phyloP scores from a whole-genome alignment of 2,113 vertebrate genomes.

The Paralichthys olivaceus region DNA sequence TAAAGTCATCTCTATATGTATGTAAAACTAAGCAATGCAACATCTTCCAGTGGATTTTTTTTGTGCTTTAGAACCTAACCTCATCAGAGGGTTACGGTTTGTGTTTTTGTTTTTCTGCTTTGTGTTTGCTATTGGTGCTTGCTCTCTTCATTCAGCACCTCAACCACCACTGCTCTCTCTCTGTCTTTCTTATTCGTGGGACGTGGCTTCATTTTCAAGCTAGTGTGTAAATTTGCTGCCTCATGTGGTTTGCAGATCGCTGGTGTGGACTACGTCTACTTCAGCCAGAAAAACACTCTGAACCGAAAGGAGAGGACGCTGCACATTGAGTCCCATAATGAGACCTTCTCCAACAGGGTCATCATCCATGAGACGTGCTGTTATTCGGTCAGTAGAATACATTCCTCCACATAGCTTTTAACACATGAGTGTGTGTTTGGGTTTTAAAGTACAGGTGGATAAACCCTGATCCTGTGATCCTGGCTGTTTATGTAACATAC shows the following conservation, averaged over 20 bases:
- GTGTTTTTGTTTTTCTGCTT: too few species aligned
- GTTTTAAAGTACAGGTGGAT: not conserved
- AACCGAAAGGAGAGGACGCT: conserved; percentile 92
- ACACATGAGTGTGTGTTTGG: not conserved
- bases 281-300: conserved; percentile 94
- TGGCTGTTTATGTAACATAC: not conserved
- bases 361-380: conserved; percentile 94
- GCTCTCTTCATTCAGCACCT: too few species aligned
- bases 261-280: conserved; percentile 97
- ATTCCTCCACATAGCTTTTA: not conserved
- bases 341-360: conserved; percentile 95
- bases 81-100: too few species aligned
- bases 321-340: conserved; percentile 95
- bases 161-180: too few species aligned
- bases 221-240: not conserved
- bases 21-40: too few species aligned
- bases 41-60: too few species aligned
- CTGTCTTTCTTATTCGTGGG: too few species aligned
- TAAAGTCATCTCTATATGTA: too few species aligned
- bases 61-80: too few species aligned
- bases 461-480: too few species aligned
- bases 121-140: too few species aligned
- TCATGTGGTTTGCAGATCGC: conserved; percentile 86
- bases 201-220: too few species aligned
- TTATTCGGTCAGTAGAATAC: conserved; percentile 88